Evolutionary conservation across 2,888 invertebrate genomes (phyloP).

Genomic region (Caprella mutica): DNA sequence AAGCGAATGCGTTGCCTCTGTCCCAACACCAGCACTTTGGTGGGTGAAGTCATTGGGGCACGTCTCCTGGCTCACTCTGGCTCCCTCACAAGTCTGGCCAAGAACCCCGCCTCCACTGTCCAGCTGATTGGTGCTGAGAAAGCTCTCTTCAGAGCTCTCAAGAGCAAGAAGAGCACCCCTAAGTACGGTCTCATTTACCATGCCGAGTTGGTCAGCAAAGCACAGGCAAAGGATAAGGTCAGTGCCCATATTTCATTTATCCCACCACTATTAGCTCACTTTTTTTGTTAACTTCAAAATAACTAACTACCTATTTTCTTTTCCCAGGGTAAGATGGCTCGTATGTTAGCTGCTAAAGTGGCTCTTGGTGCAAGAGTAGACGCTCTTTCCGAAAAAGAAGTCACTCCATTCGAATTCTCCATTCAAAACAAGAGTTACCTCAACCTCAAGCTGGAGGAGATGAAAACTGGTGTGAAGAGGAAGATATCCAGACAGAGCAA

Average conservation of each 20-base stretch:
- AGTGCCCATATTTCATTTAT: background rate
- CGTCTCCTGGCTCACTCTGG: constrained; percentile 89
- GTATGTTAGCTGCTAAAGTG: constrained; percentile 95
- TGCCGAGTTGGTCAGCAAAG: constrained; percentile 80
- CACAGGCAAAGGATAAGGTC: constrained; percentile 70
- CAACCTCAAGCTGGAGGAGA: too few relatives aligned
- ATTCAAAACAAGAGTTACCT: too few relatives aligned
- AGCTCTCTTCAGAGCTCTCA: constrained; percentile 89
- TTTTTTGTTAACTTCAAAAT: background rate
- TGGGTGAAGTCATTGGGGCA: constrained; percentile 95
- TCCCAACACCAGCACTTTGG: constrained; percentile 86
- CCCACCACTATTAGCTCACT: background rate
- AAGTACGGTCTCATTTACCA: constrained; percentile 99
- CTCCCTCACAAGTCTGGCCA: constrained; percentile 87
- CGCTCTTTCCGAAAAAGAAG: too few relatives aligned
- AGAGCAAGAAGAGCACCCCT: constrained; percentile 94
- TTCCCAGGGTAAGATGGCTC: constrained; percentile 48
- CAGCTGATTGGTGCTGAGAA: constrained; percentile 98
- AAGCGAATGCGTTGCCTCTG: constrained; percentile 98
- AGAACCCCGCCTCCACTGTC: constrained; percentile 93
- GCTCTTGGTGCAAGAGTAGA: constrained; percentile 86
- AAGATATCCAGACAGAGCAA: too few relatives aligned
- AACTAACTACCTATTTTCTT: background rate
- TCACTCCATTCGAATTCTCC: too few relatives aligned
- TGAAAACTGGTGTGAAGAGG: too few relatives aligned